Conservation (phyloP, 2,113 vertebrate genomes). For the Stictonetta naevosa region DNA sequence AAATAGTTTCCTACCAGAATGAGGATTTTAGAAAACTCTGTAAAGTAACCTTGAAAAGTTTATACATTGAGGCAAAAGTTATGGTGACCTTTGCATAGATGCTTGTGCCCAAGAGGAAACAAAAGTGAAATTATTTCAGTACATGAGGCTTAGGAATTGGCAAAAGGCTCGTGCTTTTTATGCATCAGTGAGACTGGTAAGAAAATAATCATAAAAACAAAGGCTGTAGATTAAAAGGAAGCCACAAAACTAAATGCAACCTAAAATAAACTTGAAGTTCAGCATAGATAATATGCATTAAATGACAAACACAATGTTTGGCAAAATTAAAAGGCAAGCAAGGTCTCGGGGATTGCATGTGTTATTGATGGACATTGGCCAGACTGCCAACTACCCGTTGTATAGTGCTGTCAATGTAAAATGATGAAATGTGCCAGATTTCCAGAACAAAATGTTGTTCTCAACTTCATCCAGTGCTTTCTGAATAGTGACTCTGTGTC, state of each 20-base stretch:
- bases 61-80: constrained; percentile 12
- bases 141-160: constrained; percentile 41
- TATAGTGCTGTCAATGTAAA: neutral
- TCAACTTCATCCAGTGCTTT: neutral
- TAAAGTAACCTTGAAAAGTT: constrained; percentile 33
- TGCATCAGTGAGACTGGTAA: constrained; percentile 56
- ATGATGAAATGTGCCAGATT: neutral
- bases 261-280: constrained; percentile 65
- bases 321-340: constrained; percentile 59
- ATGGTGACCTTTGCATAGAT: constrained; percentile 2
- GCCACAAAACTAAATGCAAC: constrained; percentile 24
- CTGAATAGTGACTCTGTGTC: fast-evolving
- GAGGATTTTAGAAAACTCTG: neutral
- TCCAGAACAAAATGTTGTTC: neutral
- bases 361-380: constrained; percentile 31
- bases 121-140: constrained; percentile 48
- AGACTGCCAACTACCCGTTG: constrained; percentile 24
- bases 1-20: neutral
- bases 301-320: constrained; percentile 32
- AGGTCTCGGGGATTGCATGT: constrained; percentile 42
- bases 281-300: constrained; percentile 58
- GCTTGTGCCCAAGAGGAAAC: constrained; percentile 28
- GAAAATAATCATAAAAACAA: constrained; percentile 60
- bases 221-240: constrained; percentile 62
- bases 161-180: constrained; percentile 52